Evolutionary conservation across 30 jellyfish, hydroid and myxozoan genomes (phyloP).

Genomic region (Sanderia malayensis): DNA sequence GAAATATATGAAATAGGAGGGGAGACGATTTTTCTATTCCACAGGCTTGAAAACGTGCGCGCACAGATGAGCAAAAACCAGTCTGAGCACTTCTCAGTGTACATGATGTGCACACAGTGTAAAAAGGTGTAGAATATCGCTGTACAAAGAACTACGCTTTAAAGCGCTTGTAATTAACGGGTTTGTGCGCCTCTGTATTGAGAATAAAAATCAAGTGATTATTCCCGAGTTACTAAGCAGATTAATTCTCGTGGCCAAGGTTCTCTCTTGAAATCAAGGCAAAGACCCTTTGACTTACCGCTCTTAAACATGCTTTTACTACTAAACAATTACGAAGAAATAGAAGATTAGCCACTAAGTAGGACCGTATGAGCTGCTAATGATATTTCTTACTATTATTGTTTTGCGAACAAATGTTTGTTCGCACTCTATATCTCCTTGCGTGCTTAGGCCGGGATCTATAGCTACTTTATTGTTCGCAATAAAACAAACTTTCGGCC

Average conservation of each 20-base stretch:
- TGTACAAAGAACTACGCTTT: neutral
- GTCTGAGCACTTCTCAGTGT: too few species aligned
- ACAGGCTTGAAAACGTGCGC: too few species aligned
- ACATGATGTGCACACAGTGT: too few species aligned
- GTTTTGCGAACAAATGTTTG: slow-evolving; percentile 70
- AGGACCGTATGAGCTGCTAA: slow-evolving; percentile 72
- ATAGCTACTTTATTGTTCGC: too few species aligned
- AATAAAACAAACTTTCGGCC: too few species aligned
- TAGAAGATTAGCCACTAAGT: slow-evolving; percentile 74
- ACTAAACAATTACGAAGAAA: slow-evolving; percentile 49
- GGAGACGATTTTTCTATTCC: too few species aligned
- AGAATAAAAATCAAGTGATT: slow-evolving; percentile 44
- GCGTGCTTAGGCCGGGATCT: neutral
- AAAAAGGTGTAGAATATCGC: too few species aligned
- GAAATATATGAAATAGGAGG: too few species aligned
- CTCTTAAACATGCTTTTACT: slow-evolving; percentile 33
- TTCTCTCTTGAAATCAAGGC: slow-evolving; percentile 53
- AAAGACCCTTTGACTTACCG: slow-evolving; percentile 65
- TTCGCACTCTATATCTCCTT: slow-evolving; percentile 29
- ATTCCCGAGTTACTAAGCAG: slow-evolving; percentile 33
- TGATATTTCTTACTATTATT: slow-evolving; percentile 80
- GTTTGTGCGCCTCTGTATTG: slow-evolving; percentile 27
- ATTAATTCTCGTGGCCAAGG: slow-evolving; percentile 55
- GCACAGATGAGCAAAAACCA: too few species aligned
- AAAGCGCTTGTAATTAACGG: slow-evolving; percentile 16